These are phyloP conservation scores for Polyodon spathula DNA, from an alignment of 2,113 vertebrate species.

Conservation along the genomic window DNA sequence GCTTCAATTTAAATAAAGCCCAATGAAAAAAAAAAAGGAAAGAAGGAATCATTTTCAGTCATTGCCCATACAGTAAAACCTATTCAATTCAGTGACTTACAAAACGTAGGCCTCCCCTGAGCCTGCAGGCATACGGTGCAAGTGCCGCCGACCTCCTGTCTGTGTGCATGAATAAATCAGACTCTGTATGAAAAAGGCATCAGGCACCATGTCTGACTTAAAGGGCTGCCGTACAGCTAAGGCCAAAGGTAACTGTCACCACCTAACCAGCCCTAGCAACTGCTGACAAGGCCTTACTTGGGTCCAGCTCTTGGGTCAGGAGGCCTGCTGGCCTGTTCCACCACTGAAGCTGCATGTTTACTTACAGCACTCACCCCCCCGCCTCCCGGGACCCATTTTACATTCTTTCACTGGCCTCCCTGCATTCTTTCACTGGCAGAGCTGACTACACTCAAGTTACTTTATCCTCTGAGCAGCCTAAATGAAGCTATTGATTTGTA, in stretches of 20 bases:
- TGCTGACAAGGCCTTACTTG: neutral
- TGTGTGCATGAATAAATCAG: slow-evolving; percentile 3
- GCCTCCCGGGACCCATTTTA: slow-evolving; percentile 40
- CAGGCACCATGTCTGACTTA: neutral
- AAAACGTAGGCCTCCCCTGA: neutral
- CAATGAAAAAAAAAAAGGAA: neutral
- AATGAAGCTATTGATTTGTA: slow-evolving; percentile 24
- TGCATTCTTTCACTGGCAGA: slow-evolving; percentile 38
- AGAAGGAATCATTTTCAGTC: neutral
- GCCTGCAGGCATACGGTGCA: neutral
- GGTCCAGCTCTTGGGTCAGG: neutral
- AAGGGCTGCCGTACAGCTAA: neutral
- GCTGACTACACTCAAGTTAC: slow-evolving; percentile 18
- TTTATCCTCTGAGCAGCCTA: slow-evolving; percentile 12
- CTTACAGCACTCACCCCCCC: slow-evolving; percentile 31
- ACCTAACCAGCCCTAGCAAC: slow-evolving; percentile 2
- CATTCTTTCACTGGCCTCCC: slow-evolving; percentile 42
- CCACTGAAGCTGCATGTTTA: slow-evolving; percentile 26
- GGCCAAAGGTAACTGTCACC: slow-evolving; percentile 5
- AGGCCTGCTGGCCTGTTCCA: slow-evolving; percentile 5
- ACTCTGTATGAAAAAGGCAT: neutral
- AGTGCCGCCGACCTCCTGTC: slow-evolving; percentile 1
- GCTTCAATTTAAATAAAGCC: neutral
- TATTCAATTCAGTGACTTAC: neutral
- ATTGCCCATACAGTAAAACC: too few relatives aligned